Evolutionary conservation across 2,113 vertebrate species (phyloP), one percentile per base, ranked within the genome.

Genomic region (Felis chaus): DNA sequence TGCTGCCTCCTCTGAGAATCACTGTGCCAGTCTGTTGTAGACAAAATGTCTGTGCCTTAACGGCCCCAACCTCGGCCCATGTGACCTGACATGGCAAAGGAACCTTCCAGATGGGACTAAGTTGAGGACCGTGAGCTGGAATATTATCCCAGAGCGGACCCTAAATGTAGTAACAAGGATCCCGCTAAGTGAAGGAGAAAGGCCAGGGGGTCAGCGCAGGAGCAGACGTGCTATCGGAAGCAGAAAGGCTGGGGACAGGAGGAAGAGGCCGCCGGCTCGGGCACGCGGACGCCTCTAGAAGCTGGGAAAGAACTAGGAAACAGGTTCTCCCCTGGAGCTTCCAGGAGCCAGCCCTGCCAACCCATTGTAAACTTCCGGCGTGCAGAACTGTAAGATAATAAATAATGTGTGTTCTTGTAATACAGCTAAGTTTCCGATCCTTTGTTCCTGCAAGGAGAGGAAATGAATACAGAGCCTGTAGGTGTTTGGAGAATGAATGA

Each of bases 171-270:
- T 14, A 27, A 16, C n/a, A 3, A 12, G 41, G 19, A 36, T 21
- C 36, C 78, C 27, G 0, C 3, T 0, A 3, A 12, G 36, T 8
- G 86, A 36, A n/a, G 25, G 31, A 31, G 33, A 25, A 81, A 41
- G 45, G 16, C 50, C 4, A 25, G 78, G 9, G 31, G 73, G 15
- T 29, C 63, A 6, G 10, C 39, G 16, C 7, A 10, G 13, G 57
- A 31, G 39, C 21, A n/a, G 33, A 23, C 0, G 13, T 15, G 48
- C 5, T 1, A 16, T 11, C 0, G 1, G 61, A 36, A 66, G 55
- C 19, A n/a, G 33, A 31, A 31, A 14, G 55, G 3, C 1, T 1
- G 23, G 61, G 5, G 45, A 29, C 2, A 0, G 7, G 3, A 1
- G 50, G 7, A 63, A 12, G 10, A 45, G 65, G 21, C 25, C 76